Conservation (phyloP, 2,113 vertebrate genomes). For the Oncorhynchus gorbuscha region DNA sequence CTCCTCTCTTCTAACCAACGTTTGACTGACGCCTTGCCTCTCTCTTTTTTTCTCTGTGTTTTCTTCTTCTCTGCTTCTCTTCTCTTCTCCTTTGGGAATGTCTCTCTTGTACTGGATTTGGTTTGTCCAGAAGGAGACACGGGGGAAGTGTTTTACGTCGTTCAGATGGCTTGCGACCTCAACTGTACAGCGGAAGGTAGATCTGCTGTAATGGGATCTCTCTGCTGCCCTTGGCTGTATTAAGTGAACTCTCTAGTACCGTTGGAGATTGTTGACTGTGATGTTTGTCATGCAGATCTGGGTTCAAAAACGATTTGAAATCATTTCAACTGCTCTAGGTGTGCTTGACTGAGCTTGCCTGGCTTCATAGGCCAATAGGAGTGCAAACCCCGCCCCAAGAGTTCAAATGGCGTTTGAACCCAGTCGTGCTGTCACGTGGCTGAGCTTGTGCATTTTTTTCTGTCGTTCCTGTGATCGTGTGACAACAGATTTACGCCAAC, state of each 20-base stretch:
- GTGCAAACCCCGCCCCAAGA: too few relatives aligned
- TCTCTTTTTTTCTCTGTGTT: slow-evolving; percentile 48
- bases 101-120: slow-evolving; percentile 75
- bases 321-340: too few relatives aligned
- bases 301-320: too few relatives aligned
- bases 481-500: too few relatives aligned
- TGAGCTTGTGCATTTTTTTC: too few relatives aligned
- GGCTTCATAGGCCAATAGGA: too few relatives aligned
- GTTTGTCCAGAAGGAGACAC: slow-evolving; percentile 88
- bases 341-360: too few relatives aligned
- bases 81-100: slow-evolving; percentile 71
- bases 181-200: slow-evolving; percentile 99
- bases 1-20: slow-evolving; percentile 58
- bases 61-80: slow-evolving; percentile 49
- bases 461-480: too few relatives aligned
- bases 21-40: slow-evolving; percentile 61
- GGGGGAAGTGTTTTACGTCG: slow-evolving; percentile 95
- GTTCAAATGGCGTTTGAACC: too few relatives aligned
- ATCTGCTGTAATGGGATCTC: slow-evolving; percentile 49
- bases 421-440: too few relatives aligned
- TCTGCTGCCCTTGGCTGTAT: slow-evolving; percentile 30
- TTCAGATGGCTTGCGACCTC: slow-evolving; percentile 97
- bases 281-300: too few relatives aligned
- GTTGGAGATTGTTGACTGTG: not conserved
- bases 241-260: slow-evolving; percentile 45